Base-by-base conservation (phyloP, 1,140 invertebrate genomes). In the Daktulosphaira vitifoliae region DNA sequence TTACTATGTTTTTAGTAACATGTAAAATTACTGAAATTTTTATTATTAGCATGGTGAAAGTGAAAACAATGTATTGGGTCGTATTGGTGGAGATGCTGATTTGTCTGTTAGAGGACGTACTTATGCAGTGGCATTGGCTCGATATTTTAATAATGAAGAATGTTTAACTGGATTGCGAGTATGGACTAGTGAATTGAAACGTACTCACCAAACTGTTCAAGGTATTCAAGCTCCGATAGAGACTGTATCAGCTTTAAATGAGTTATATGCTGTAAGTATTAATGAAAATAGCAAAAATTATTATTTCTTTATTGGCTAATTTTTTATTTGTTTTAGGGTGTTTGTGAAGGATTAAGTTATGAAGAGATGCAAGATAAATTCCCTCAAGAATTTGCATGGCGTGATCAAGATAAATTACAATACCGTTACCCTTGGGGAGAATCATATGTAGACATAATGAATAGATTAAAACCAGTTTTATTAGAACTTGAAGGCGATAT, bases 361-460 rank as follows among this genome's bases (percentile, higher is more conserved):
- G 90, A 95, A 75, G 92, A 96, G 75, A 92, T 96, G 77, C 87
- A 92, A 69, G 84, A 87, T 65, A 82, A 84, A 50, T 92, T 88
- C 79, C 92, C 92, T 1, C 84, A 89, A 70, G 92, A 96, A 75
- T 92, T 96, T 75, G 89, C 90, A 1, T 84, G 88, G 77, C 79
- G 93, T 13, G 91, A 96, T 76, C 84, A 90, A 70, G 90, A 96
- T 74, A 96, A 96, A 76, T 81, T 93, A 59, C 85, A 87, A 68
- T 96, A 95, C 76, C 82, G 92, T 42, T 96, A 96, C 76, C 91
- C 91, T 0, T 88, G 87, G 80, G 92, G 92, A 18, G 92, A 96
- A 72, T 90, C 86, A 11, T 93, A 93, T 73, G 80, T 90, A 67
- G 91, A 95, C 74, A 83, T 92, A 42, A 90, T 94, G 79, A 81